phyloP scores from a whole-genome alignment of 2,113 vertebrate species.

The Phalacrocorax carbo region DNA sequence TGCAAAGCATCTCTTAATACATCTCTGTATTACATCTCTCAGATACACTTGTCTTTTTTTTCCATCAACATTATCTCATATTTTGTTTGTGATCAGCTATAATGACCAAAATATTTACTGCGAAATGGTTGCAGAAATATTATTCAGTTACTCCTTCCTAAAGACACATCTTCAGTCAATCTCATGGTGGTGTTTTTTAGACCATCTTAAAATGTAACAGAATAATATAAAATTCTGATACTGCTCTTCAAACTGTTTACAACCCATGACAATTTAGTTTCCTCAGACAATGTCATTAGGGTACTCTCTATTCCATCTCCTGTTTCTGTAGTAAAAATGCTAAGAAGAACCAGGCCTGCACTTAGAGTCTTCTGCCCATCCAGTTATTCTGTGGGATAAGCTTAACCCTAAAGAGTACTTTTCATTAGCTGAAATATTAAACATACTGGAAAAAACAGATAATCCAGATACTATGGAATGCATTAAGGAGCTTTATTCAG shows the following conservation, averaged over 20 bases:
- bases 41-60: background rate
- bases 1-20: background rate
- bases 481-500: background rate
- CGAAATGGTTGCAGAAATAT: background rate
- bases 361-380: background rate
- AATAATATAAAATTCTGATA: background rate
- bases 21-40: background rate
- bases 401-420: background rate
- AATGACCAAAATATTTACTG: background rate
- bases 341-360: background rate
- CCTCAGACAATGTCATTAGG: background rate
- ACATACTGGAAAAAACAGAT: background rate
- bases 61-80: background rate
- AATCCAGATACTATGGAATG: background rate
- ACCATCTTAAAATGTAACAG: background rate
- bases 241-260: background rate
- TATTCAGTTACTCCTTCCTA: background rate
- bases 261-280: background rate
- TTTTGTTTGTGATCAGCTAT: background rate
- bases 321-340: background rate
- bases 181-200: background rate
- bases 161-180: background rate
- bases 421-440: background rate
- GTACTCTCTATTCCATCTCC: background rate
- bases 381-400: background rate